These are phyloP conservation scores for Asbolus verrucosus DNA, from an alignment of 1,140 invertebrate species.

Conservation along the genomic window DNA sequence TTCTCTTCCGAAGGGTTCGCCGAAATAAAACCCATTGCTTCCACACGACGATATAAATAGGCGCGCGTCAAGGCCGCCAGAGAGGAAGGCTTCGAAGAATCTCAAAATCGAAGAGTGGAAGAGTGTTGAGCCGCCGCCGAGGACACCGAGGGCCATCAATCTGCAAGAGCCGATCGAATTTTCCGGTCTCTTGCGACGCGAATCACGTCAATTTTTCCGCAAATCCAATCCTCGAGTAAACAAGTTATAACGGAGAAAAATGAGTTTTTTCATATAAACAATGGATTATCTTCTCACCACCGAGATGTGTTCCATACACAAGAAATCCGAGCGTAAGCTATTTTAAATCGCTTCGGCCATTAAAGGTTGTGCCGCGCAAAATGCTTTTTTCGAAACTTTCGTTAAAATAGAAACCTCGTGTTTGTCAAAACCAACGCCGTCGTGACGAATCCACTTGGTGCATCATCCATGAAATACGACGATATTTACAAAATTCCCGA, in stretches of 20 bases:
- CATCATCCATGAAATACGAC: too few species aligned
- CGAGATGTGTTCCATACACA: neutral
- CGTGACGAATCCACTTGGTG: neutral
- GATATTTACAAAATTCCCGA: too few species aligned
- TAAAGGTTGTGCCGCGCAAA: constrained; percentile 20
- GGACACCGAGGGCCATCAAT: too few species aligned
- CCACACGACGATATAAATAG: too few species aligned
- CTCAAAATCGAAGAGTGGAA: too few species aligned
- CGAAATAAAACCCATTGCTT: too few species aligned
- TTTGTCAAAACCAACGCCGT: neutral
- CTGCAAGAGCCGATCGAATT: too few species aligned
- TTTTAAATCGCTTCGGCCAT: constrained; percentile 28
- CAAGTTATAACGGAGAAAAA: neutral
- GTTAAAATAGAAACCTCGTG: constrained; percentile 12
- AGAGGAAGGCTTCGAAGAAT: too few species aligned
- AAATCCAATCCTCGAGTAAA: constrained; percentile 3
- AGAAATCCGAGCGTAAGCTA: constrained; percentile 8
- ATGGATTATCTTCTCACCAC: neutral
- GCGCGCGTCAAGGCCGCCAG: too few species aligned
- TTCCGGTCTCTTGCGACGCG: too few species aligned
- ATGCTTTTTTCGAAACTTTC: constrained; percentile 14
- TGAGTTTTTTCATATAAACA: too few species aligned
- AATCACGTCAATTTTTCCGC: neutral
- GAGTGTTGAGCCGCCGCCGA: too few species aligned
- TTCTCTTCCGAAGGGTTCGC: neutral